A percentile compares a stretch with the other conserved stretches of the same genome.
phyloP scores from a whole-genome alignment of 2,888 invertebrate genomes.

The Maniola hyperantus region DNA sequence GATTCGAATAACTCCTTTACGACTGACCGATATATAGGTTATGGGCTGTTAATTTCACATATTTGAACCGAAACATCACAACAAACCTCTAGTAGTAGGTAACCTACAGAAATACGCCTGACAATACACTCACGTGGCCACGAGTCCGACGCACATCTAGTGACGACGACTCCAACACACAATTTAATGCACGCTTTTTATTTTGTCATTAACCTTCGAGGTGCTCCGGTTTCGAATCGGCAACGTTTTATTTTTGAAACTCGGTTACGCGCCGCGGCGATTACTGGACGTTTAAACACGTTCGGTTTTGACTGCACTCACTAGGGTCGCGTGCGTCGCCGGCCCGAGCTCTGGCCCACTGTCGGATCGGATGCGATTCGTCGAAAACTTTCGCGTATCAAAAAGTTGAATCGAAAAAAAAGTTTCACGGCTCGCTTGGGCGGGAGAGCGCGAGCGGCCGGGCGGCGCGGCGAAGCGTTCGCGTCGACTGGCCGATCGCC shows the following conservation, averaged over 20 bases:
- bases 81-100: slow-evolving; percentile 25
- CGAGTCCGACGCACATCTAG: slow-evolving; percentile 51
- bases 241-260: slow-evolving; percentile 80
- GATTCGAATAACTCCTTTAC: slow-evolving; percentile 18
- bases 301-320: slow-evolving; percentile 48
- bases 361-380: neutral
- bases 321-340: slow-evolving; percentile 39
- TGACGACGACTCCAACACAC: slow-evolving; percentile 61
- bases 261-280: slow-evolving; percentile 69
- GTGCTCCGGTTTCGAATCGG: slow-evolving; percentile 78
- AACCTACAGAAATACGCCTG: slow-evolving; percentile 15
- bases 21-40: slow-evolving; percentile 21
- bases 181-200: slow-evolving; percentile 76
- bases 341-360: slow-evolving; percentile 31
- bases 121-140: slow-evolving; percentile 59
- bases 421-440: slow-evolving; percentile 58
- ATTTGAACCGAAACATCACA: slow-evolving; percentile 18
- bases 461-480: slow-evolving; percentile 64
- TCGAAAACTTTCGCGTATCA: slow-evolving; percentile 37
- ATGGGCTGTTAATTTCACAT: slow-evolving; percentile 10
- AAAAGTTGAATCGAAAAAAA: slow-evolving; percentile 41
- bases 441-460: slow-evolving; percentile 53
- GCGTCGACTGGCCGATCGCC: slow-evolving; percentile 65
- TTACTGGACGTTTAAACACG: slow-evolving; percentile 56
- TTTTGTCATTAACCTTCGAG: slow-evolving; percentile 81